Conservation (phyloP, 2,888 invertebrate genomes). For the Zygaena filipendulae region DNA sequence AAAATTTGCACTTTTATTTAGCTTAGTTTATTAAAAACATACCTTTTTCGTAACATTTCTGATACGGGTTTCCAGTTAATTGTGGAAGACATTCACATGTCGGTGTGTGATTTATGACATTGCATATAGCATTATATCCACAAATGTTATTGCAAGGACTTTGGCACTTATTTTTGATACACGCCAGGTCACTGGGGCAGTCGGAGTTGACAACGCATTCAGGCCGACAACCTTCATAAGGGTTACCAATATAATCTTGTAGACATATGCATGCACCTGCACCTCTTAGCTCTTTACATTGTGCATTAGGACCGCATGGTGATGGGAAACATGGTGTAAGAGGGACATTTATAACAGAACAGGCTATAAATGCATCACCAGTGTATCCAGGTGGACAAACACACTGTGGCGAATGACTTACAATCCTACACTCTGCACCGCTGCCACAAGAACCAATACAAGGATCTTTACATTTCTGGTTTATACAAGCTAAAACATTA, state of each 20-base stretch:
- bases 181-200: conserved; percentile 76
- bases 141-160: conserved; percentile 82
- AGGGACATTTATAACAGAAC: conserved; percentile 52
- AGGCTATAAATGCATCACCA: conserved; percentile 73
- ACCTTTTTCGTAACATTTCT: conserved; percentile 61
- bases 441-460: conserved; percentile 79
- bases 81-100: conserved; percentile 74
- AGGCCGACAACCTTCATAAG: conserved; percentile 81
- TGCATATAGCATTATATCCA: conserved; percentile 78
- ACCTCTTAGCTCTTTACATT: conserved; percentile 73
- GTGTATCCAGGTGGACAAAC: conserved; percentile 72
- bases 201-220: conserved; percentile 81
- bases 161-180: conserved; percentile 77
- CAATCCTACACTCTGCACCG: conserved; percentile 76
- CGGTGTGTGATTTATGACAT: conserved; percentile 77
- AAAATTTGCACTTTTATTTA: not conserved
- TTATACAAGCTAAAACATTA: conserved; percentile 75
- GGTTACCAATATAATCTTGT: conserved; percentile 77
- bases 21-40: conserved; percentile 8
- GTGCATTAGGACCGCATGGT: conserved; percentile 80
- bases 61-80: conserved; percentile 71
- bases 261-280: conserved; percentile 78
- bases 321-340: conserved; percentile 74
- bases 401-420: conserved; percentile 82
- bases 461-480: conserved; percentile 79